Base-by-base conservation (phyloP, 2,113 vertebrate genomes). In the Hippopotamus amphibius region DNA sequence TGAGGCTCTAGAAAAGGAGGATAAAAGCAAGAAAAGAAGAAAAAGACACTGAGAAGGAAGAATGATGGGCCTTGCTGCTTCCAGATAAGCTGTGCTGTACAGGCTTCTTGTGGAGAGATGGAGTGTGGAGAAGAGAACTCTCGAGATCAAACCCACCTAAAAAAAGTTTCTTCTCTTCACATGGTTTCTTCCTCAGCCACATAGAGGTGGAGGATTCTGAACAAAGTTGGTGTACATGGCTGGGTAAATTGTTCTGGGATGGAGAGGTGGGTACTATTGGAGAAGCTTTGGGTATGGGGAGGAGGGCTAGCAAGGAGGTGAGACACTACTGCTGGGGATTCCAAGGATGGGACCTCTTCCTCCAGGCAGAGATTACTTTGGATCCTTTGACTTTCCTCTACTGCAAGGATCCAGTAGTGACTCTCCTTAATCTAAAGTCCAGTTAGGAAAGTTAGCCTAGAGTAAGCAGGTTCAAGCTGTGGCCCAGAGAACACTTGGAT, bases 91-190 rank as follows among this genome's bases (percentile, higher is more conserved):
- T 71, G 0, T 86, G 48, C 19, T 84, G 1, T 71, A 15, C 59
- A 92, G 66, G 13, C 68, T 80, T 33, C 37, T 19, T 85, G 46
- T 81, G 26, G 50, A 41, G 41, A 74, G 93, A 76, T 21, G 65
- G 48, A 77, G 3, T 74, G 22, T 53, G 41, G 43, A 84, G 84
- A 41, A 83, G 7, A 96, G 63, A 95, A 76, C 55, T 72, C 96
- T 74, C 14, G 90, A 96, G 79, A 93, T 53, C 10, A 82, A 90
- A 85, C 21, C 1, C 63, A 95, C 55, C 55, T 81, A 33, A 71
- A 94, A 33, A 71, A 71, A 82, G 14, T 81, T 91, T 86, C 41
- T 91, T 53, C 71, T 96, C 17, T 33, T 61, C 76, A 85, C 8
- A 14, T 74, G 22, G 3, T 65, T 63, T 97, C 77, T 93, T 83